Evolutionary conservation across 2,113 vertebrate genomes (phyloP), one percentile per base, ranked within the genome.

Genomic region (Leptobrachium leishanense): DNA sequence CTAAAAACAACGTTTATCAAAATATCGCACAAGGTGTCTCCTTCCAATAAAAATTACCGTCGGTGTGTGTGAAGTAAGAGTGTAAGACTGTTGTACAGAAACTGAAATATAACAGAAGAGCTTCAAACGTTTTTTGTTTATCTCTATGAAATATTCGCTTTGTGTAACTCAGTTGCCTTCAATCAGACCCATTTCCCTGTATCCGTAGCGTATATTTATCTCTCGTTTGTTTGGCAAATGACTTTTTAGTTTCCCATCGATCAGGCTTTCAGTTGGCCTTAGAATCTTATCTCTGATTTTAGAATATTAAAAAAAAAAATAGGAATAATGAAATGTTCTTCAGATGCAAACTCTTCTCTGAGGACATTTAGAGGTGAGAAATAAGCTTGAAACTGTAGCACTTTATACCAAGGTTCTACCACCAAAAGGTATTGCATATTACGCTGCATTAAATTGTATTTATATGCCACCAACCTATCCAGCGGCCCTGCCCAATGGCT

Each of bases 321-420:
- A 8, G 8, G 44, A 46, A n/a, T n/a, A n/a, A n/a, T n/a, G n/a
- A 46, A 46, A 46, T 46, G 8, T 46, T 46, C 44, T 46, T 46
- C 44, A 46, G 44, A 46, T 8, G 44, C 3, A 46, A 46, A 46
- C 8, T 46, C 3, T 46, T 46, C 44, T 3, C 13, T 41, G 64
- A 54, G 74, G 64, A 76, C 63, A 76, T 76, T 68, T 76, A 63
- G 43, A 76, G 63, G 74, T 76, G 74, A 76, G 64, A 42, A 76
- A 42, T 39, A 41, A 20, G 41, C 74, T 65, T 63, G 42, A 6
- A 11, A 44, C 20, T 43, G 63, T 55, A 76, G 39, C 13, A n/a
- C 39, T 13, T 43, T 15, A 31, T 75, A 44, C 63, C 42, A 64
- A 46, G 3, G 44, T 46, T 46, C 44, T 46, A n/a, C n/a, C n/a